Evolutionary conservation across 2,797 vertebrate genomes (phyloP).

Genomic region (Enteromius afrohamiltoni): DNA sequence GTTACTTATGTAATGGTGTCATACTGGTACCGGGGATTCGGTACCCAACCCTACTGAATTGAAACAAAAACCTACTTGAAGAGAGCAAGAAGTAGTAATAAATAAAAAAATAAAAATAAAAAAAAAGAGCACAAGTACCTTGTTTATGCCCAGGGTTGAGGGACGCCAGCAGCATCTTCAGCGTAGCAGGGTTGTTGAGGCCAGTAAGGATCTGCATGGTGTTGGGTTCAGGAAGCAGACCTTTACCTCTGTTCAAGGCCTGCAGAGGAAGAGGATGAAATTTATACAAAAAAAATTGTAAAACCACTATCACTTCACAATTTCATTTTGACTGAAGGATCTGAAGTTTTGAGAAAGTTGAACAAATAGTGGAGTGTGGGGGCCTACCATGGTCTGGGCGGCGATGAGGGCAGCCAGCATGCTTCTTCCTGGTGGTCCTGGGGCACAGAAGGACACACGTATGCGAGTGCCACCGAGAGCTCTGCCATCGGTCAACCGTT

Average conservation of each 20-base stretch:
- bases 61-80: background rate
- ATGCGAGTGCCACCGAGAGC: constrained; percentile 79
- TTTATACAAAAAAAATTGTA: background rate
- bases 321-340: background rate
- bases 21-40: too few species aligned
- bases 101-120: background rate
- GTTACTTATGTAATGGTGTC: too few species aligned
- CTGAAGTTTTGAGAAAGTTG: background rate
- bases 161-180: constrained; percentile 89
- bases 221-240: constrained; percentile 91
- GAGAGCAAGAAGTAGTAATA: background rate
- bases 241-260: constrained; percentile 92
- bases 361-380: background rate
- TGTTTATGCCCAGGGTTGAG: constrained; percentile 88
- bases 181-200: constrained; percentile 85
- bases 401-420: constrained; percentile 93
- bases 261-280: constrained; percentile 56
- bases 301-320: background rate
- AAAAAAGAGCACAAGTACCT: constrained; percentile 67
- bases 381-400: constrained; percentile 87
- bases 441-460: constrained; percentile 93
- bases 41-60: background rate
- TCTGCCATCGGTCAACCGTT: constrained; percentile 77
- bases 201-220: constrained; percentile 88
- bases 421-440: constrained; percentile 90